Percentiles rank a stretch among this genome's conserved stretches.
phyloP scores from a whole-genome alignment of 1,140 invertebrate species.

The Zaprionus nigranus region DNA sequence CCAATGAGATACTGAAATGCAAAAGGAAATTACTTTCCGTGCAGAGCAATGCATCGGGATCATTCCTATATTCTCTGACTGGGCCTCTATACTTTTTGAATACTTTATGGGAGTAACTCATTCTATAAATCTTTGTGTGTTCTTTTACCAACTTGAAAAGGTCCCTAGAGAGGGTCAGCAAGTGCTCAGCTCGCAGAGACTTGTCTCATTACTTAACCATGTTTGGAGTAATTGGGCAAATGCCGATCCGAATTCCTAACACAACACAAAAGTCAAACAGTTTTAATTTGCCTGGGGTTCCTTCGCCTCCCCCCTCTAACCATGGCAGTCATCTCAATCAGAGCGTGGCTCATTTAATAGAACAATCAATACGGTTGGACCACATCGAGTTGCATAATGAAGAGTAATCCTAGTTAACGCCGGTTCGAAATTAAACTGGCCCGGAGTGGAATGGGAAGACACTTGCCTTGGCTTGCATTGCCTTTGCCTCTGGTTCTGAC shows the following conservation, averaged over 20 bases:
- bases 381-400: slow-evolving; percentile 66
- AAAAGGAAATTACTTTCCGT: neutral
- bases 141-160: too few relatives aligned
- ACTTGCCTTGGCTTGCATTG: slow-evolving; percentile 39
- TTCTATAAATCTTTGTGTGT: too few relatives aligned
- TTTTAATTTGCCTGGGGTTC: slow-evolving; percentile 63
- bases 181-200: neutral
- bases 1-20: neutral
- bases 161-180: neutral
- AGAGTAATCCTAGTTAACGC: slow-evolving; percentile 78
- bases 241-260: slow-evolving; percentile 56
- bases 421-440: slow-evolving; percentile 36
- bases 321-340: slow-evolving; percentile 29
- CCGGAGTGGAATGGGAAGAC: neutral
- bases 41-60: neutral
- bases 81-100: too few relatives aligned
- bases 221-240: slow-evolving; percentile 64
- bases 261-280: slow-evolving; percentile 58
- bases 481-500: slow-evolving; percentile 12
- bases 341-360: slow-evolving; percentile 71
- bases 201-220: slow-evolving; percentile 39
- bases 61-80: neutral
- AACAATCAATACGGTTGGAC: slow-evolving; percentile 71
- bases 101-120: too few relatives aligned
- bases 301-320: neutral